phyloP scores from a whole-genome alignment of 2,888 invertebrate species.

The Cryptocheilus praepositus region DNA sequence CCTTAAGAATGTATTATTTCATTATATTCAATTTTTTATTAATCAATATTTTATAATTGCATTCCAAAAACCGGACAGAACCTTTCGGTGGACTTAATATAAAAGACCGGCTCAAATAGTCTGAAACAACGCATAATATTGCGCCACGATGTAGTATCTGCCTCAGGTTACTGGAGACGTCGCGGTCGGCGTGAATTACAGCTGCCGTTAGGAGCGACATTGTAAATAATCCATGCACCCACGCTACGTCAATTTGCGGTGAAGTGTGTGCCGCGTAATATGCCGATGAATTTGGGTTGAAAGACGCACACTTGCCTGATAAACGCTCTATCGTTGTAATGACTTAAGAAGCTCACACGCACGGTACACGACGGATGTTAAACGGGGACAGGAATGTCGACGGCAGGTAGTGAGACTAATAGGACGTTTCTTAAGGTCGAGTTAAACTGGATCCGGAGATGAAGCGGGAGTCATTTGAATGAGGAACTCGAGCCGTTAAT shows the following conservation, averaged over 20 bases:
- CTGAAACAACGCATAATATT: too few relatives aligned
- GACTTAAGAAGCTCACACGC: slow-evolving; percentile 46
- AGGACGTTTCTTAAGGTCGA: slow-evolving; percentile 53
- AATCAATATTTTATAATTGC: too few relatives aligned
- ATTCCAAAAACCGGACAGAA: too few relatives aligned
- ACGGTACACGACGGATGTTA: slow-evolving; percentile 8
- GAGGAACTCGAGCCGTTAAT: slow-evolving; percentile 51
- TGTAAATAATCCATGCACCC: too few relatives aligned
- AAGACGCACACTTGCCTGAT: slow-evolving; percentile 40
- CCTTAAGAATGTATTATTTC: too few relatives aligned
- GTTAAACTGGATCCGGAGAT: slow-evolving; percentile 48
- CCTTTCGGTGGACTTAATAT: too few relatives aligned
- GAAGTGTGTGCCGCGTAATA: slow-evolving; percentile 7
- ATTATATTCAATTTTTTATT: too few relatives aligned
- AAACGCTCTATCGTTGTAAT: slow-evolving; percentile 41
- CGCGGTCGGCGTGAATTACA: slow-evolving; percentile 12
- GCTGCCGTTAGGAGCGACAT: not conserved
- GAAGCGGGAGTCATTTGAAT: slow-evolving; percentile 53
- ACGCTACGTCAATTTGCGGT: too few relatives aligned
- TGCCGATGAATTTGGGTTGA: slow-evolving; percentile 49
- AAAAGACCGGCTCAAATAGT: too few relatives aligned
- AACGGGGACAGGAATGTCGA: slow-evolving; percentile 37
- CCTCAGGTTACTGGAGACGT: not conserved
- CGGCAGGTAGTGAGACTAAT: slow-evolving; percentile 56
- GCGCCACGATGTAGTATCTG: too few relatives aligned